These are phyloP conservation scores for Salminus brasiliensis DNA, from an alignment of 2,113 vertebrate genomes.

Conservation along the genomic window DNA sequence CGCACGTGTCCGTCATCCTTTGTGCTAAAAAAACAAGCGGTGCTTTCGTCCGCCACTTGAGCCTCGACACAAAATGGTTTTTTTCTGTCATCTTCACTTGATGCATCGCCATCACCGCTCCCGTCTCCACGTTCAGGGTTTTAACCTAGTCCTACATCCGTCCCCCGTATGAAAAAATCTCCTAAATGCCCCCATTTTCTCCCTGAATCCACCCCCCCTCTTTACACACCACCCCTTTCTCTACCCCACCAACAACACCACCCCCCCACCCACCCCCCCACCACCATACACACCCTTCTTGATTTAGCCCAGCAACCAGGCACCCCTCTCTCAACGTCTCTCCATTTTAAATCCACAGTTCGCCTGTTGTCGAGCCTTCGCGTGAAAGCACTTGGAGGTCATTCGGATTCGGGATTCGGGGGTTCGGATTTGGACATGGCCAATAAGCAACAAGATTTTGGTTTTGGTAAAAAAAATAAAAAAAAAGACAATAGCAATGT, in stretches of 20 bases:
- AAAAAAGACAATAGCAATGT: slow-evolving; percentile 10
- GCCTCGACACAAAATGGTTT: slow-evolving; percentile 69
- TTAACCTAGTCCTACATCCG: slow-evolving; percentile 35
- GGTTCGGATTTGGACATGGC: too few relatives aligned
- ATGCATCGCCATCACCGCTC: slow-evolving; percentile 62
- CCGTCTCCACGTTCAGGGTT: slow-evolving; percentile 54
- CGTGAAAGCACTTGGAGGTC: slow-evolving; percentile 47
- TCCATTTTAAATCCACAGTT: slow-evolving; percentile 52
- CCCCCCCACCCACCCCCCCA: slow-evolving; percentile 63
- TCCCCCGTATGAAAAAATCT: slow-evolving; percentile 37
- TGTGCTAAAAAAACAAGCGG: slow-evolving; percentile 62
- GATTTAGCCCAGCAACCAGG: slow-evolving; percentile 66
- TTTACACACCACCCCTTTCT: slow-evolving; percentile 61
- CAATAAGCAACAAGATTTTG: slow-evolving; percentile 42
- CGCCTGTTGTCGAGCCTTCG: slow-evolving; percentile 44
- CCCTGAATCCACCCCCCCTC: slow-evolving; percentile 48
- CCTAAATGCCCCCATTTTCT: slow-evolving; percentile 66
- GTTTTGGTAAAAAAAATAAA: slow-evolving; percentile 49
- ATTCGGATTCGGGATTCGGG: slow-evolving; percentile 27
- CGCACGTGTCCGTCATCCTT: slow-evolving; percentile 28
- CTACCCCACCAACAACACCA: too few relatives aligned
- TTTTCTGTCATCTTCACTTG: slow-evolving; percentile 69
- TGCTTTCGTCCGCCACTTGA: slow-evolving; percentile 59
- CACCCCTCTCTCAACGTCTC: slow-evolving; percentile 42
- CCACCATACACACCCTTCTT: slow-evolving; percentile 46